A percentile compares a stretch with the other conserved stretches of the same genome.
Evolutionary conservation across 2,113 vertebrate genomes (phyloP).

Genomic region (Odontesthes bonariensis): DNA sequence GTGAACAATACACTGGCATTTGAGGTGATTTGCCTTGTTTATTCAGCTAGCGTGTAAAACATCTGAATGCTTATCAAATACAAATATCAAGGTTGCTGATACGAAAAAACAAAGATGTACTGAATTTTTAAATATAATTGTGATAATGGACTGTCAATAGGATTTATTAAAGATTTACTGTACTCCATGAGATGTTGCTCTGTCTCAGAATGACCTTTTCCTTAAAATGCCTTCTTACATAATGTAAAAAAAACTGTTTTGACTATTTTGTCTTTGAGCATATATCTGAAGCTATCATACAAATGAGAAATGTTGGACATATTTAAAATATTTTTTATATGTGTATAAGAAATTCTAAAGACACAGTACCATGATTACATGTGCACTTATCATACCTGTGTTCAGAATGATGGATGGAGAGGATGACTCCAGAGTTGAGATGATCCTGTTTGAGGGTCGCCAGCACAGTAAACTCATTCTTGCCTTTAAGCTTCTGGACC

Average conservation of each 20-base stretch:
- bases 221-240: background rate
- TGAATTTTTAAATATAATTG: slow-evolving; percentile 26
- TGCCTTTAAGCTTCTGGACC: slow-evolving; percentile 94
- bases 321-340: no score
- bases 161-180: slow-evolving; percentile 11
- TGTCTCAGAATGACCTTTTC: background rate
- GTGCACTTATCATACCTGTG: slow-evolving; percentile 85
- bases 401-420: slow-evolving; percentile 94
- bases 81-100: slow-evolving; percentile 44
- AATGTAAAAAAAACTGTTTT: background rate
- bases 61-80: slow-evolving; percentile 47
- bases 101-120: slow-evolving; percentile 5
- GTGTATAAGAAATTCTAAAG: background rate
- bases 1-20: slow-evolving; percentile 57
- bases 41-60: slow-evolving; percentile 48
- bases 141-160: slow-evolving; percentile 6
- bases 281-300: background rate
- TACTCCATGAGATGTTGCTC: background rate
- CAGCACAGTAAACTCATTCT: slow-evolving; percentile 93
- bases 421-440: slow-evolving; percentile 95
- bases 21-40: slow-evolving; percentile 60
- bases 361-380: background rate
- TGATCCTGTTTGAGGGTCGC: slow-evolving; percentile 92
- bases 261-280: background rate
- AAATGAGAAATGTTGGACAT: background rate